Percentiles rank a stretch among this genome's conserved stretches.
These are phyloP conservation scores for Chamaea fasciata DNA, from an alignment of 2,113 vertebrate genomes.

Conservation along the genomic window DNA sequence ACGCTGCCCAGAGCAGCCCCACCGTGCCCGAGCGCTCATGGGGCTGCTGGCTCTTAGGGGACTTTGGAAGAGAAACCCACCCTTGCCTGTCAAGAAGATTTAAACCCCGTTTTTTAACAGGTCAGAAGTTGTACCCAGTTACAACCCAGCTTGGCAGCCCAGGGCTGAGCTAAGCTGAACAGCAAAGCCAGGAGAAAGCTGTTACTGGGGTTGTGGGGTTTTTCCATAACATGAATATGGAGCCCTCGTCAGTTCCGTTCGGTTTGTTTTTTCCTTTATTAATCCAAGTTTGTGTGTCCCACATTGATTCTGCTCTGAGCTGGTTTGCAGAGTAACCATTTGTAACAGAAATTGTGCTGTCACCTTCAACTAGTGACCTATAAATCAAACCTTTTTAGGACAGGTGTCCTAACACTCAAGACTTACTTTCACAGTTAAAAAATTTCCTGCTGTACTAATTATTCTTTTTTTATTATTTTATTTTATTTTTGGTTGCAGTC, in stretches of 20 bases:
- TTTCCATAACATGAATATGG: not conserved
- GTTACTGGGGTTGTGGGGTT: not conserved
- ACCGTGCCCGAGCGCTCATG: not conserved
- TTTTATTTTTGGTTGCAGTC: constrained; percentile 17
- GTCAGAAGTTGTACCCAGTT: not conserved
- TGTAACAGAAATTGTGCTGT: constrained; percentile 2
- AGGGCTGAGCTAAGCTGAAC: not conserved
- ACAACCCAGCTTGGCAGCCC: not conserved
- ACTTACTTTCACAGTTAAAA: constrained; percentile 44
- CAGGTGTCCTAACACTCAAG: constrained; percentile 10
- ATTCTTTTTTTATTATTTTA: not conserved
- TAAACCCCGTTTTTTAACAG: not conserved
- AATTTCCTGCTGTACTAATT: constrained; percentile 47
- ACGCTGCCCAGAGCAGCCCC: not conserved
- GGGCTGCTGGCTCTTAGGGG: not conserved
- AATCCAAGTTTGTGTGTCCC: not conserved
- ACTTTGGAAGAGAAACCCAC: not conserved
- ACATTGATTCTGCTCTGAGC: constrained; percentile 9
- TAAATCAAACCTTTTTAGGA: not conserved
- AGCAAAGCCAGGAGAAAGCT: not conserved
- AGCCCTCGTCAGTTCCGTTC: not conserved
- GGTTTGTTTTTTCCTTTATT: not conserved
- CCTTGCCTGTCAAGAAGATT: not conserved
- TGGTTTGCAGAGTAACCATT: constrained; percentile 35
- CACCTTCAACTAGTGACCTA: constrained; percentile 13